Conservation (phyloP, 2,797 vertebrate species). For the Chromobotia macracanthus region DNA sequence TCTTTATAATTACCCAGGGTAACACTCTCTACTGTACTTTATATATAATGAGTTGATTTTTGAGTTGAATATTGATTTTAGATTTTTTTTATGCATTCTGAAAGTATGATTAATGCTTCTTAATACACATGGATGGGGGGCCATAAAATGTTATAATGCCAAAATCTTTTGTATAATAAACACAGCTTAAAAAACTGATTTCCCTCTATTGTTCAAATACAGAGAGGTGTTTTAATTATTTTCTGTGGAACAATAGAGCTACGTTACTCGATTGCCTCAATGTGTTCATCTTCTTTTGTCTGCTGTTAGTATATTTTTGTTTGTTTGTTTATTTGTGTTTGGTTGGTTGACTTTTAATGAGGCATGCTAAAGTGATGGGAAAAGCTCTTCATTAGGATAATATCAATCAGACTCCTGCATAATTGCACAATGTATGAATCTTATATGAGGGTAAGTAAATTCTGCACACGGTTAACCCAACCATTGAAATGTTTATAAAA, state of each 20-base stretch:
- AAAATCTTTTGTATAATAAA: no score
- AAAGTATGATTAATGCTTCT: not conserved
- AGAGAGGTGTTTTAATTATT: not conserved
- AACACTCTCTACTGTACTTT: not conserved
- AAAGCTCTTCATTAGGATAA: not conserved
- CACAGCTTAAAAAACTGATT: no score
- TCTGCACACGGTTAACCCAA: not conserved
- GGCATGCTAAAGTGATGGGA: not conserved
- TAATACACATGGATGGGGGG: not conserved
- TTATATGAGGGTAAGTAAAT: not conserved
- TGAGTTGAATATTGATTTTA: no score
- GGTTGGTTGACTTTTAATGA: slow-evolving; percentile 11
- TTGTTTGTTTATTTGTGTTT: slow-evolving; percentile 19
- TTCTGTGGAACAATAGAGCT: not conserved
- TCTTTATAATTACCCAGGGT: not conserved
- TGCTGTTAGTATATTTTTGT: slow-evolving; percentile 11
- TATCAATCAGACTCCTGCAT: slow-evolving; percentile 4
- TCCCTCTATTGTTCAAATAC: not conserved
- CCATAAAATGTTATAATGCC: not conserved
- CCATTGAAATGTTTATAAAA: not conserved
- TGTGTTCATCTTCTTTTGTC: not conserved
- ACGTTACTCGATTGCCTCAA: not conserved
- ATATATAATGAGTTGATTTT: not conserved
- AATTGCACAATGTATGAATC: not conserved
- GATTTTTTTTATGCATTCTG: no score